phyloP scores from a whole-genome alignment of 2,797 vertebrate genomes.

The Hybognathus amarus region DNA sequence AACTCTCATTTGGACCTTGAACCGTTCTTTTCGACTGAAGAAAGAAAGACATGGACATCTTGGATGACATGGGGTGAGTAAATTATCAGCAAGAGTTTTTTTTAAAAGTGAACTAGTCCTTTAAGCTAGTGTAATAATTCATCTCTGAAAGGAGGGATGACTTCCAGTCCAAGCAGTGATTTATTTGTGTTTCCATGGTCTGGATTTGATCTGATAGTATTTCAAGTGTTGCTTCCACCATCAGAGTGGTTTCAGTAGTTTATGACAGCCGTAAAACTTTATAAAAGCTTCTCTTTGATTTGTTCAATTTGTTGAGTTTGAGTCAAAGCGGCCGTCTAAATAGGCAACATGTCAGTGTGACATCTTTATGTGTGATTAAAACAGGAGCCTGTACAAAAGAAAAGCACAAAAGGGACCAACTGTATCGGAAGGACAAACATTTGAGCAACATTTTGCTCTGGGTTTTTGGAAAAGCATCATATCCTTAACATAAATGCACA shows the following conservation, averaged over 20 bases:
- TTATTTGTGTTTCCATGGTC: conserved; percentile 43
- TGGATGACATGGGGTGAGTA: no score
- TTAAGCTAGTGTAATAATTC: neutral
- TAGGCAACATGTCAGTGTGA: neutral
- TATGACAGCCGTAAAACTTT: conserved; percentile 20
- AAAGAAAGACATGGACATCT: no score
- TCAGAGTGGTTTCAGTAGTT: conserved; percentile 30
- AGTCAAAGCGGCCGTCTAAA: neutral
- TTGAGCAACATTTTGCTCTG: neutral
- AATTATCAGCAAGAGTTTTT: no score
- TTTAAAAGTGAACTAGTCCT: no score
- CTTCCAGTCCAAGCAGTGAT: neutral
- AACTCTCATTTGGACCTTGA: no score
- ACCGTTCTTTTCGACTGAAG: no score
- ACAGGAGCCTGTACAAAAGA: neutral
- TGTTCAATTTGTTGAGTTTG: neutral
- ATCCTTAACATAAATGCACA: neutral
- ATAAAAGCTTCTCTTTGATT: conserved; percentile 30
- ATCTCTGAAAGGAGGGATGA: conserved; percentile 17
- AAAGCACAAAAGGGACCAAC: neutral
- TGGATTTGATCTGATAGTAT: conserved; percentile 39
- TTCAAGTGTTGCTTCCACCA: conserved; percentile 25
- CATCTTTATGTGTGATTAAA: neutral
- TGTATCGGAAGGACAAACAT: neutral
- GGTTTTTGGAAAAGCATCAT: neutral